Base-by-base conservation (phyloP, 2,888 invertebrate species). In the Coenonympha arcania region DNA sequence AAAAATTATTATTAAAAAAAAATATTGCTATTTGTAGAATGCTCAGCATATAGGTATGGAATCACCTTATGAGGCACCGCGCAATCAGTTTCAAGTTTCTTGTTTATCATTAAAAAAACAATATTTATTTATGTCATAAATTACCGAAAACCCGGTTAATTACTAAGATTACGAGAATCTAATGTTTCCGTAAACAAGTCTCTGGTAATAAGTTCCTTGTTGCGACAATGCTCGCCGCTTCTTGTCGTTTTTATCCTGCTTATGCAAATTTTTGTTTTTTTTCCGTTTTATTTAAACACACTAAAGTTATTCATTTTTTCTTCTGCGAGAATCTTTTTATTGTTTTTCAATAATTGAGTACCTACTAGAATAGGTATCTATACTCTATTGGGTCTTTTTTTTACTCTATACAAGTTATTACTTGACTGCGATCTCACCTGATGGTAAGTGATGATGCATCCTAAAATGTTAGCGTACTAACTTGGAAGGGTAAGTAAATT, bases 131-230 rank as follows among this genome's bases (percentile, higher is more conserved):
- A 19, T 19, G 28, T 18, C 28, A 41, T 41, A 41, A 28, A 41
- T 41, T 41, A 41, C 11, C n/a, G 3, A 41, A 30, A 30, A 41
- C 18, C 41, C 41, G 28, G 18, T 28, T 41, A 41, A 41, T 30
- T 41, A 28, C 18, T 26, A 28, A 18, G 18, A 41, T 40, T 26
- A 28, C 41, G 28, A 11, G 28, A 30, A 18, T 11, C 40, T 28
- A 28, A 41, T 39, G 28, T 51, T 54, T 54, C 51, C 54, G 54
- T 54, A 54, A 54, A 54, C 54, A 54, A 45, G 34, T 26, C 31
- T 5, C 6, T 15, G 13, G 19, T 18, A 19, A 11, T 28, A n/a
- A 47, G 30, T 54, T 51, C 54, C 54, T 41, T 42, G 26, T 51
- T 36, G 36, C 18, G 41, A 45, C 36, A 44, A 34, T 28, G 28